Base-by-base conservation (phyloP, 2,113 vertebrate genomes). In the Alethe diademata region DNA sequence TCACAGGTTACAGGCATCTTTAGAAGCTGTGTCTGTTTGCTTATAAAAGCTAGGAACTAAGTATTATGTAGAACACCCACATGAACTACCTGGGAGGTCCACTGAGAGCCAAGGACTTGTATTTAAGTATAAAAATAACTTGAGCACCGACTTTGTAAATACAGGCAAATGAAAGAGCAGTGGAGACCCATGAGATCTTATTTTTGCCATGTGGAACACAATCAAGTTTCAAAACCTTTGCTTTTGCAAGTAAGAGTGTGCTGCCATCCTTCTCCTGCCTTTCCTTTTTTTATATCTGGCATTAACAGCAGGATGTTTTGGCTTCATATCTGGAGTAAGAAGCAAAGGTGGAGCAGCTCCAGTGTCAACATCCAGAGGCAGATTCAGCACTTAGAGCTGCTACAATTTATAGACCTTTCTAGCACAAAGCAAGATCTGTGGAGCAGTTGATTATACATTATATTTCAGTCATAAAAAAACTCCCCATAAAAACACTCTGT, bases 291-390 rank as follows among this genome's bases (percentile, higher is more conserved):
- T 70, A 61, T 92, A 70, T 79, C 38, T 82, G 62, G 28, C 58
- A 83, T 40, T 86, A 92, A 61, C 23, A 92, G 67, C 60, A 86
- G 83, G 72, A 78, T 71, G 53, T 80, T 93, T 88, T 92, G 86
- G 73, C 74, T 50, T 78, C n/a, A 26, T 82, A 58, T 50, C 48
- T 88, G 50, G 58, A 53, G 4, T n/a, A 70, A 90, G 33, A 93
- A 93, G 71, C 26, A 85, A 79, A 92, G 56, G 90, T 88, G 85
- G 75, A 97, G 45, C 48, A 33, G 22, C 26, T 95, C 86, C 75
- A 88, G 64, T 72, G 66, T 95, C 84, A 96, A 91, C 78, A 96
- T 14, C 50, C 67, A 75, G 51, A 75, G n/a, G 72, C 73, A 89
- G 73, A 87, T 80, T 88, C 91, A 82, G 54, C 35, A 14, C 31